phyloP scores from a whole-genome alignment of 2,113 vertebrate species.

The Camelus dromedarius region DNA sequence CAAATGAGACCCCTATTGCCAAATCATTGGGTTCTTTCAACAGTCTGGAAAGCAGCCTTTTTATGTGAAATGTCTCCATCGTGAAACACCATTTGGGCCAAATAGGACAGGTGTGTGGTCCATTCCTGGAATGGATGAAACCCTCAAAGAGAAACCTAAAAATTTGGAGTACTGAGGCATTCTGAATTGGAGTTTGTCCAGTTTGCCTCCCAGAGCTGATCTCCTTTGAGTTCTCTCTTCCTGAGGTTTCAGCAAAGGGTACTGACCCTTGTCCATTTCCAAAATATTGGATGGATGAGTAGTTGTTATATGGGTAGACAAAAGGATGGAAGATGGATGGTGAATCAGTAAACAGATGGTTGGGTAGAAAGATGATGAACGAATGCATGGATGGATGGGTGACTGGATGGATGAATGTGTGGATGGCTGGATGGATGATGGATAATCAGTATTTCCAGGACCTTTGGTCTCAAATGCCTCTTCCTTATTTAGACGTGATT shows the following conservation, averaged over 20 bases:
- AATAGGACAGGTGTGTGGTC: background rate
- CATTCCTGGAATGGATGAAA: background rate
- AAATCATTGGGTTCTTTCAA: background rate
- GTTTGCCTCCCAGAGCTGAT: background rate
- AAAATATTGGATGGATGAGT: background rate
- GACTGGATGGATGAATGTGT: background rate
- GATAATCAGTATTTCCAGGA: background rate
- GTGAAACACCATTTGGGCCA: background rate
- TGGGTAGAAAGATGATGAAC: background rate
- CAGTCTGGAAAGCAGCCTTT: background rate
- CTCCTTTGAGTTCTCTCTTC: background rate
- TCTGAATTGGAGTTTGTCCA: background rate
- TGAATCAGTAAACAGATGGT: background rate
- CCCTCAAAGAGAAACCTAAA: background rate
- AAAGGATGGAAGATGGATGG: background rate
- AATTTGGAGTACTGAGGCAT: background rate
- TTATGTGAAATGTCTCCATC: background rate
- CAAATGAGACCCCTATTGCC: background rate
- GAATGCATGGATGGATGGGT: background rate
- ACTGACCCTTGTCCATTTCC: background rate
- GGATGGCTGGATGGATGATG: background rate
- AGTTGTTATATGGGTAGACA: background rate
- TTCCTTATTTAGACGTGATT: conserved; percentile 92
- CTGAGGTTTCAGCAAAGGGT: background rate
- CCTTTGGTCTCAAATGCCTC: conserved; percentile 63